phyloP scores from a whole-genome alignment of 2,888 invertebrate species.

The Spilarctia lutea region DNA sequence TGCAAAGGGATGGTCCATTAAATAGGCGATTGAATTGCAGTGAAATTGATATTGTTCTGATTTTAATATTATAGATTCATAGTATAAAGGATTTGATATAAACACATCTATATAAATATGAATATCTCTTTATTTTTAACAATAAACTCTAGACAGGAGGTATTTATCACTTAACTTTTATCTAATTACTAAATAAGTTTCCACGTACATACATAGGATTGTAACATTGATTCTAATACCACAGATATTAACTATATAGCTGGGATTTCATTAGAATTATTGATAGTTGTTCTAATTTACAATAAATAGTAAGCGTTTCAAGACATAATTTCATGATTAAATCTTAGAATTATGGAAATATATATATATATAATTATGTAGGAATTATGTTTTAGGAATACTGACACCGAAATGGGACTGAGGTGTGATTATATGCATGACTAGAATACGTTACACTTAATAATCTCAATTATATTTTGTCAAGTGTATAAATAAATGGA shows the following conservation, averaged over 20 bases:
- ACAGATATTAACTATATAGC: slow-evolving; percentile 41
- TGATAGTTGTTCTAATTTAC: slow-evolving; percentile 53
- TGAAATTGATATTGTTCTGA: slow-evolving; percentile 41
- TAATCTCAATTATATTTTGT: slow-evolving; percentile 34
- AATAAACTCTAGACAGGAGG: slow-evolving; percentile 84
- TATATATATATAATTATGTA: slow-evolving; percentile 22
- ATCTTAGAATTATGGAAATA: slow-evolving; percentile 42
- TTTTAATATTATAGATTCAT: slow-evolving; percentile 30
- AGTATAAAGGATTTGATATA: slow-evolving; percentile 45
- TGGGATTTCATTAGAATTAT: slow-evolving; percentile 42
- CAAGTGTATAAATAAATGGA: slow-evolving; percentile 23
- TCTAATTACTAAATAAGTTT: slow-evolving; percentile 63
- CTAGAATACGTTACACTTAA: slow-evolving; percentile 33
- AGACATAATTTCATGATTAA: slow-evolving; percentile 38
- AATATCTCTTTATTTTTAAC: slow-evolving; percentile 84
- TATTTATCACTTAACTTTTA: slow-evolving; percentile 74
- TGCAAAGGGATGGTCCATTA: slow-evolving; percentile 30
- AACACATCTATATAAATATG: slow-evolving; percentile 72
- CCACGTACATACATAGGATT: slow-evolving; percentile 64
- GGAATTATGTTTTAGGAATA: slow-evolving; percentile 42
- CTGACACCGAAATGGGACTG: slow-evolving; percentile 44
- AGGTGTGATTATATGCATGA: slow-evolving; percentile 17
- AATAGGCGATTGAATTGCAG: slow-evolving; percentile 39
- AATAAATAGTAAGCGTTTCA: slow-evolving; percentile 55
- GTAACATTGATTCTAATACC: slow-evolving; percentile 55